Conservation (phyloP, 1,140 invertebrate species). For the Drosophila punjabiensis region DNA sequence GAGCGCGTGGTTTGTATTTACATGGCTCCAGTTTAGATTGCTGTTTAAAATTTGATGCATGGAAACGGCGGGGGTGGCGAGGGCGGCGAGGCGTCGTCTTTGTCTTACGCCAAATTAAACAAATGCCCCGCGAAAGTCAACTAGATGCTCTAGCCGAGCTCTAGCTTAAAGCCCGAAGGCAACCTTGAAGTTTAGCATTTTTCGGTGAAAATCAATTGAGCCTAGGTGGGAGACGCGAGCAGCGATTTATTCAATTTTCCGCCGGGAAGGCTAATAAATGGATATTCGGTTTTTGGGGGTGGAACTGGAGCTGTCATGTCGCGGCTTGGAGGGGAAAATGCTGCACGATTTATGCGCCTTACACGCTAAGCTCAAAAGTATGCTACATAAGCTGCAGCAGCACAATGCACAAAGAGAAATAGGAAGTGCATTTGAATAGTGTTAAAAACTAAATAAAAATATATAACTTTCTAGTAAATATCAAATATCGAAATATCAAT, state of each 20-base stretch:
- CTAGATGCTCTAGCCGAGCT: constrained; percentile 14
- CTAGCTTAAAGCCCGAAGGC: constrained; percentile 36
- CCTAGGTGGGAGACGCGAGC: constrained; percentile 49
- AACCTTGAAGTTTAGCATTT: constrained; percentile 59
- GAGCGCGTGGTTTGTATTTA: too few relatives aligned
- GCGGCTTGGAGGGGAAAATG: constrained; percentile 39
- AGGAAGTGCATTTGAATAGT: background rate
- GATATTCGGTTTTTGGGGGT: constrained; percentile 45
- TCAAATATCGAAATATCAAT: background rate
- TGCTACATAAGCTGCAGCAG: constrained; percentile 75
- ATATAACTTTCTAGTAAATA: background rate
- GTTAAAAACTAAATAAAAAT: background rate
- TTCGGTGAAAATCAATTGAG: constrained; percentile 69
- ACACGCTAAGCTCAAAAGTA: constrained; percentile 79
- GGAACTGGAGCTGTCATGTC: constrained; percentile 52
- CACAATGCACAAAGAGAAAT: constrained; percentile 24
- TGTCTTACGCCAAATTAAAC: constrained; percentile 70
- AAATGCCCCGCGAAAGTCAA: constrained; percentile 50
- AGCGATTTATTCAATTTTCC: constrained; percentile 77
- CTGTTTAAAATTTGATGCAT: constrained; percentile 82
- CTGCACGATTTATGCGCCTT: constrained; percentile 78
- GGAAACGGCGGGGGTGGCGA: constrained; percentile 2
- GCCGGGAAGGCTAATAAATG: constrained; percentile 75
- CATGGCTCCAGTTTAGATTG: constrained; percentile 68
- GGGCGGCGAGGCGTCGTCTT: constrained; percentile 17